These are phyloP conservation scores for Nilaparvata lugens DNA, from an alignment of 1,140 invertebrate genomes.

Conservation along the genomic window DNA sequence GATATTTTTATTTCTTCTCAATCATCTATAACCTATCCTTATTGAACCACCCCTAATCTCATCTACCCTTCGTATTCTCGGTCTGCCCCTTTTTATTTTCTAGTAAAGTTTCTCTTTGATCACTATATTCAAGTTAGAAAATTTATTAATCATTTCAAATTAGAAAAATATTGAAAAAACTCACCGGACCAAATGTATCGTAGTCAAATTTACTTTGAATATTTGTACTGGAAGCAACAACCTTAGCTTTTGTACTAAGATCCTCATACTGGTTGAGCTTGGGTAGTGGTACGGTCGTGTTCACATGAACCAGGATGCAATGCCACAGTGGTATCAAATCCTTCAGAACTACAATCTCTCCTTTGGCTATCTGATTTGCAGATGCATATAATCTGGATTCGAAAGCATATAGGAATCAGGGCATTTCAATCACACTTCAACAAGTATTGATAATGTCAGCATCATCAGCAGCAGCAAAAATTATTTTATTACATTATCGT, in stretches of 20 bases:
- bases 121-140: no score
- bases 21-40: no score
- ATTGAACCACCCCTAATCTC: no score
- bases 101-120: no score
- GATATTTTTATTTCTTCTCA: no score
- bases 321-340: conserved; percentile 47
- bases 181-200: conserved; percentile 32
- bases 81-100: no score
- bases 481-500: background rate
- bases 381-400: conserved; percentile 43
- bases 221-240: conserved; percentile 5
- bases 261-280: conserved; percentile 3
- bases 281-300: conserved; percentile 49
- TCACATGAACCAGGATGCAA: conserved; percentile 49
- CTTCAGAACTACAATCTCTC: conserved; percentile 45
- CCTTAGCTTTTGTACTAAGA: conserved; percentile 9
- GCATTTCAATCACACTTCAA: no score
- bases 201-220: conserved; percentile 16
- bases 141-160: no score
- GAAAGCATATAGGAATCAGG: no score
- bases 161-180: conserved; percentile 9
- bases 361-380: conserved; percentile 40
- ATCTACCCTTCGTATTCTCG: no score
- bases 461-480: background rate
- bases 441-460: no score